phyloP scores from a whole-genome alignment of 2,888 invertebrate genomes.

The Drosophila acutilabella region DNA sequence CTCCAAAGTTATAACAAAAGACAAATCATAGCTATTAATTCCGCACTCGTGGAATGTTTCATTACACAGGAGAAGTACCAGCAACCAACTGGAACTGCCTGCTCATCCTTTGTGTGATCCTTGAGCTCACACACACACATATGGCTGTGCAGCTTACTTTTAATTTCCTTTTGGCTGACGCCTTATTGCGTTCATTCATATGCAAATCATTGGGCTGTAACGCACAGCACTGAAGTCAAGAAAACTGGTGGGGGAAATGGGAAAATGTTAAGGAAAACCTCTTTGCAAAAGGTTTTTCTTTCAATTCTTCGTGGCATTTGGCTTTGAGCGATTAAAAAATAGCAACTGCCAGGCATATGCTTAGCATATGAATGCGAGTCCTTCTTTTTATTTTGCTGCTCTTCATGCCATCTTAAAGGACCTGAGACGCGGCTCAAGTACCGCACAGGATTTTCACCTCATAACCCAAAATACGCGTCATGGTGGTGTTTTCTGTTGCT shows the following conservation, averaged over 20 bases:
- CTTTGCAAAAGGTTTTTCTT: constrained; percentile 10
- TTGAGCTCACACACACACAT: no score
- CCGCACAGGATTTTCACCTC: constrained; percentile 71
- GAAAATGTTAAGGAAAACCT: constrained; percentile 32
- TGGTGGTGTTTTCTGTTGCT: constrained; percentile 49
- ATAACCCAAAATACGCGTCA: constrained; percentile 67
- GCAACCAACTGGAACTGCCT: constrained; percentile 24
- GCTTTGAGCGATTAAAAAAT: constrained; percentile 80
- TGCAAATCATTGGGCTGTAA: constrained; percentile 76
- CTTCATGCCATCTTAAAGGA: constrained; percentile 52
- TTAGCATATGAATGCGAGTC: constrained; percentile 43
- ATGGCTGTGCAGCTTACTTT: constrained; percentile 59
- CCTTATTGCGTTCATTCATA: constrained; percentile 79
- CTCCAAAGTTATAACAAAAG: constrained; percentile 61
- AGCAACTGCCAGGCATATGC: constrained; percentile 61
- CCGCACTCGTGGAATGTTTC: constrained; percentile 82
- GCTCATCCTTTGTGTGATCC: constrained; percentile 18
- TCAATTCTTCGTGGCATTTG: constrained; percentile 41
- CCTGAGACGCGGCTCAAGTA: constrained; percentile 20
- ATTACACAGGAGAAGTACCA: constrained; percentile 53
- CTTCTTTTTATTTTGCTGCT: background rate
- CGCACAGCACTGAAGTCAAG: constrained; percentile 36
- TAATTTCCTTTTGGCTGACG: constrained; percentile 66
- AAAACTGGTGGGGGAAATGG: constrained; percentile 28
- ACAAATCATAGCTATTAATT: constrained; percentile 81